A percentile compares a stretch with the other conserved stretches of the same genome.
These are phyloP conservation scores for Ficedula albicollis DNA, from an alignment of 2,797 vertebrate genomes.

Conservation along the genomic window DNA sequence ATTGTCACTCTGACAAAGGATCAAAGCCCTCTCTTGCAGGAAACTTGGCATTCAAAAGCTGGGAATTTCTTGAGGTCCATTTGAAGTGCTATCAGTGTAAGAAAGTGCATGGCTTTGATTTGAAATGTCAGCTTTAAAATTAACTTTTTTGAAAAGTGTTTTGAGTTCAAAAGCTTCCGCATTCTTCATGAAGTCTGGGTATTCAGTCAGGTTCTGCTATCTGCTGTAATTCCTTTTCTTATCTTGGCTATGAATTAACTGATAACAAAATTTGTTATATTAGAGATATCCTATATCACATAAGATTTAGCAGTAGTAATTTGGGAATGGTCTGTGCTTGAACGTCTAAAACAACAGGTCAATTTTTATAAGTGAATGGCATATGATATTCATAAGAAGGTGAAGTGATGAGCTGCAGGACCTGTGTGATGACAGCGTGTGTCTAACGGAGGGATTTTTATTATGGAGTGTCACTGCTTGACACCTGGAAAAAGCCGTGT, in stretches of 20 bases:
- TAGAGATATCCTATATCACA: background rate
- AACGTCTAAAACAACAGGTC: background rate
- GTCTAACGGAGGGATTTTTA: too few species aligned
- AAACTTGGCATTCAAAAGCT: background rate
- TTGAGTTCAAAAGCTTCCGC: background rate
- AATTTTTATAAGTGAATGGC: accelerated
- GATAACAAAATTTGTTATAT: background rate
- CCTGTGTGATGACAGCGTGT: background rate
- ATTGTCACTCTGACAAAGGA: background rate
- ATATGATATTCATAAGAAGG: accelerated
- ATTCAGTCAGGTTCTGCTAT: accelerated
- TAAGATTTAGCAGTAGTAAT: background rate
- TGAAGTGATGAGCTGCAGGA: accelerated
- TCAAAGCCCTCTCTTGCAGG: background rate
- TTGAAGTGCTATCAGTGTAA: background rate
- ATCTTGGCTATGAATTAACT: background rate
- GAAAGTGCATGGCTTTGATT: background rate
- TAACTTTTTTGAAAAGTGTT: background rate
- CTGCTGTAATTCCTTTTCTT: background rate
- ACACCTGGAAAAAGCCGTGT: accelerated
- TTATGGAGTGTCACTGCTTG: accelerated
- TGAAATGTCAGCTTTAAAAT: background rate
- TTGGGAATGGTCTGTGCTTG: too few species aligned
- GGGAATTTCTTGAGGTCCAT: background rate
- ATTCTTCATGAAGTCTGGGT: background rate